phyloP scores from a whole-genome alignment of 2,888 invertebrate genomes.

The Lamellibrachia columna region DNA sequence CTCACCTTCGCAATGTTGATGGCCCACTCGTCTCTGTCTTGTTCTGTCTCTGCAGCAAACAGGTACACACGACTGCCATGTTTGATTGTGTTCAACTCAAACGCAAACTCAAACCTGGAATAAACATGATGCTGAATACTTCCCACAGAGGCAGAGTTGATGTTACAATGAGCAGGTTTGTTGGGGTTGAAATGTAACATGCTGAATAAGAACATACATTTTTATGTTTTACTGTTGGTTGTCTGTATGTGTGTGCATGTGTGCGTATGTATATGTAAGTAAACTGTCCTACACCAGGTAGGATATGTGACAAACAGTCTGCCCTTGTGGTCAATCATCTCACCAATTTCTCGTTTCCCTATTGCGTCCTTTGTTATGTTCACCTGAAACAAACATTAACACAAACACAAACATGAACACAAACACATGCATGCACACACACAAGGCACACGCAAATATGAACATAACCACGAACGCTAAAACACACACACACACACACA shows the following conservation, averaged over 20 bases:
- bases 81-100: slow-evolving; percentile 58
- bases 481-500: too few relatives aligned
- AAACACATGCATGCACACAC: too few relatives aligned
- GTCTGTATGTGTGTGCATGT: too few relatives aligned
- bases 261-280: too few relatives aligned
- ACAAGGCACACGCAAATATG: too few relatives aligned
- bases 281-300: neutral
- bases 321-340: neutral
- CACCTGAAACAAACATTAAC: slow-evolving; percentile 45
- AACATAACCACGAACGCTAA: neutral
- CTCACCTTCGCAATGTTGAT: slow-evolving; percentile 40
- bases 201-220: too few relatives aligned
- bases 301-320: neutral
- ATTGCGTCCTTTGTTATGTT: slow-evolving; percentile 56
- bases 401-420: too few relatives aligned
- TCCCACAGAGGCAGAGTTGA: neutral
- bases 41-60: slow-evolving; percentile 52
- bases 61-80: slow-evolving; percentile 50
- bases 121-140: slow-evolving; percentile 28
- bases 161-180: neutral
- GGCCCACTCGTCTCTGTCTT: slow-evolving; percentile 33
- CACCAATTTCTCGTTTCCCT: slow-evolving; percentile 53
- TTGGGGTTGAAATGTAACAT: neutral
- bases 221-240: too few relatives aligned
- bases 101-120: slow-evolving; percentile 49